Evolutionary conservation across 2,113 vertebrate species (phyloP).

Genomic region (Pachycephala philippinensis): DNA sequence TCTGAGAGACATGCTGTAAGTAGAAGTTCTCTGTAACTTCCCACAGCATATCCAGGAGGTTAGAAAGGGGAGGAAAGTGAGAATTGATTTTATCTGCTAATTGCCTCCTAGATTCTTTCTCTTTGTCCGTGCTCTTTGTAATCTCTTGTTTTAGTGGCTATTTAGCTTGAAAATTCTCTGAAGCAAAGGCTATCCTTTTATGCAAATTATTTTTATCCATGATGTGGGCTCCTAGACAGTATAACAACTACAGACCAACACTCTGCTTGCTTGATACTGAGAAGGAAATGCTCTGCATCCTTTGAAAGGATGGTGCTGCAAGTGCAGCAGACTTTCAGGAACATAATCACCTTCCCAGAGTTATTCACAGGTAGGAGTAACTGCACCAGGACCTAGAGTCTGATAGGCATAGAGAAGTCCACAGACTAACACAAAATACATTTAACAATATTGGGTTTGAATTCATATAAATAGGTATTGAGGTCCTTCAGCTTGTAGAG

Average conservation of each 20-base stretch:
- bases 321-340: not conserved
- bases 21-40: not conserved
- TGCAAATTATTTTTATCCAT: not conserved
- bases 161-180: not conserved
- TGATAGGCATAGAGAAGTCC: not conserved
- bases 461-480: not conserved
- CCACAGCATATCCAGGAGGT: not conserved
- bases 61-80: not conserved
- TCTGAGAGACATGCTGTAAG: not conserved
- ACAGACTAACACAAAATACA: not conserved
- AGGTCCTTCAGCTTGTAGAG: not conserved
- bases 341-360: not conserved
- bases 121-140: not conserved
- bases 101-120: not conserved
- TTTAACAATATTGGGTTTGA: not conserved
- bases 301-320: not conserved
- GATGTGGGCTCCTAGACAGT: not conserved
- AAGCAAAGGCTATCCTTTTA: not conserved
- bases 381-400: not conserved
- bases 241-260: not conserved
- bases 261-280: not conserved
- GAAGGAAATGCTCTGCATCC: not conserved
- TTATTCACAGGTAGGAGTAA: not conserved
- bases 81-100: not conserved
- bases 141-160: not conserved